Percentiles rank a stretch among this genome's conserved stretches.
Evolutionary conservation across 2,113 vertebrate species (phyloP).

Genomic region (Phylloscopus trochiloides): DNA sequence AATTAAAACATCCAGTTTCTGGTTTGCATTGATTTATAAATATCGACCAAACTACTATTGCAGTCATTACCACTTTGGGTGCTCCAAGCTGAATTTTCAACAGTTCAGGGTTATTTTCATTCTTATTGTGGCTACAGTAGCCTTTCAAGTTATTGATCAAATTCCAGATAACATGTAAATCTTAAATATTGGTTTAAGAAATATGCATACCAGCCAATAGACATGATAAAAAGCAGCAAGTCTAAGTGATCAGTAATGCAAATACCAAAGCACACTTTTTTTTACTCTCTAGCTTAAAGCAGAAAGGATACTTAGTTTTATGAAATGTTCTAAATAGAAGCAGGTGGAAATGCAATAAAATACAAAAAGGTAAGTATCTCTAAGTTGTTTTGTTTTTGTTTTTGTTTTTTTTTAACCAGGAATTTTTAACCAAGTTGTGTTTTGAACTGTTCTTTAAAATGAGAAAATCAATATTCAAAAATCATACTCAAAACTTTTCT

Average conservation of each 20-base stretch:
- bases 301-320: background rate
- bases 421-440: background rate
- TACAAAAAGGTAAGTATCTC: background rate
- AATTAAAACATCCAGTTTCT: constrained; percentile 62
- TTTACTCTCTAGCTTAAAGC: background rate
- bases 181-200: constrained; percentile 33
- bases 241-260: background rate
- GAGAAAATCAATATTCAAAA: background rate
- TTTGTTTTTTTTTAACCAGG: background rate
- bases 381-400: background rate
- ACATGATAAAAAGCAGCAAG: background rate
- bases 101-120: constrained; percentile 42
- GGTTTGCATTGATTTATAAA: constrained; percentile 54
- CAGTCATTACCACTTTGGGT: constrained; percentile 45
- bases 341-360: background rate
- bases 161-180: constrained; percentile 42
- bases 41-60: constrained; percentile 48
- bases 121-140: constrained; percentile 33
- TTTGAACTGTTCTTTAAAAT: background rate
- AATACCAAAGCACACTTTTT: background rate
- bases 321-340: constrained; percentile 16
- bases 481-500: background rate
- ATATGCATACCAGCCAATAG: background rate
- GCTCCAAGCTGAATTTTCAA: constrained; percentile 45
- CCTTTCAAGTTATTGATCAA: constrained; percentile 43